Percentiles rank a stretch among this genome's conserved stretches.
Evolutionary conservation across 2,797 vertebrate species (phyloP).

Genomic region (Heliangelus exortis): DNA sequence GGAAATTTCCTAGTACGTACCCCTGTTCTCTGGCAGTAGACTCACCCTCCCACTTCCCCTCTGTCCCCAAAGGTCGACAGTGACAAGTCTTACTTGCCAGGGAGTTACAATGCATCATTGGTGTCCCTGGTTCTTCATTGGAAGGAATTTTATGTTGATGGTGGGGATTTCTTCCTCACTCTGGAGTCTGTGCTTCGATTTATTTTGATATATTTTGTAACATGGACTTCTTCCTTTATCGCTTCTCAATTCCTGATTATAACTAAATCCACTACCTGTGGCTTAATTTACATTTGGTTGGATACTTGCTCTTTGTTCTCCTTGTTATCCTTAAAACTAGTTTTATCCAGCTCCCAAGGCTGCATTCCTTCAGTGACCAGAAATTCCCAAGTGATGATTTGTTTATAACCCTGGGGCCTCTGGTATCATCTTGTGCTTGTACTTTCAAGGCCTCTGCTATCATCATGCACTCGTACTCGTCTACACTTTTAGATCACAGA

Average conservation of each 20-base stretch:
- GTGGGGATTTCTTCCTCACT: neutral
- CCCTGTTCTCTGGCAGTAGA: neutral
- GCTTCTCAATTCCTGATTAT: neutral
- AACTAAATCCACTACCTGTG: neutral
- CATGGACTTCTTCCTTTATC: neutral
- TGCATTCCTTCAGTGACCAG: neutral
- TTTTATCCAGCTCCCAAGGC: slow-evolving; percentile 19
- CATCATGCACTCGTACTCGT: neutral
- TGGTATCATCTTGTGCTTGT: neutral
- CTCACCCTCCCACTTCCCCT: neutral
- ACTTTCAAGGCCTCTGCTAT: slow-evolving; percentile 1
- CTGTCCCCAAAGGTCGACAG: neutral
- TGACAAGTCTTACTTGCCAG: neutral
- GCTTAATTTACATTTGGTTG: neutral
- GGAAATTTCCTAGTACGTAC: neutral
- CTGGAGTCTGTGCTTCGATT: neutral
- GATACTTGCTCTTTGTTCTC: neutral
- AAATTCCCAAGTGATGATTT: neutral
- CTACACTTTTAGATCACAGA: neutral
- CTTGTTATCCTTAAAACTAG: neutral
- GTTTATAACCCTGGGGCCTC: neutral
- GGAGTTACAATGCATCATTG: neutral
- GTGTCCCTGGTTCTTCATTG: neutral
- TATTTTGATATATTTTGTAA: neutral
- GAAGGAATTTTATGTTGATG: neutral